Evolutionary conservation across 2,113 vertebrate species (phyloP).

Genomic region (Tetraodon nigroviridis): DNA sequence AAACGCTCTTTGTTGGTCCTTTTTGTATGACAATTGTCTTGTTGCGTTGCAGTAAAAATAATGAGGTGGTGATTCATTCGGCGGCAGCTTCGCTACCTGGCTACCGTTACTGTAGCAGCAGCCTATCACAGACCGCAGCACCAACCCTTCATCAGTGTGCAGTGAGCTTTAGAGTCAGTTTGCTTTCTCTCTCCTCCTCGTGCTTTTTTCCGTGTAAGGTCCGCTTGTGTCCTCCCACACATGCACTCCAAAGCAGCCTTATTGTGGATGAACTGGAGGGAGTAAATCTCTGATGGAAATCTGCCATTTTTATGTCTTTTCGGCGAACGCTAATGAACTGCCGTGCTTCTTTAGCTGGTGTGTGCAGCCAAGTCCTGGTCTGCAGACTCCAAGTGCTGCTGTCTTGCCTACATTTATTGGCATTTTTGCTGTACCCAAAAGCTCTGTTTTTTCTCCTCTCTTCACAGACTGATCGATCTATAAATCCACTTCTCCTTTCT

Average conservation of each 20-base stretch:
- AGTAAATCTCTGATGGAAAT: neutral
- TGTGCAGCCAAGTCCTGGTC: no score
- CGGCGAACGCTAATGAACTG: no score
- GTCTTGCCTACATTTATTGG: no score
- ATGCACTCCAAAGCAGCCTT: neutral
- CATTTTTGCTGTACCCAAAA: no score
- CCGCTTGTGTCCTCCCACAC: neutral
- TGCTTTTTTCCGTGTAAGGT: neutral
- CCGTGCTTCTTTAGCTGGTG: no score
- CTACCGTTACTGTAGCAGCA: neutral
- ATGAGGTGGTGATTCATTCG: neutral
- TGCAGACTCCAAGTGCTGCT: no score
- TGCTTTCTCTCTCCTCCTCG: neutral
- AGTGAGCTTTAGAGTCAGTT: neutral
- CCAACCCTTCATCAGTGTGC: neutral
- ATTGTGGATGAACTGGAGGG: neutral
- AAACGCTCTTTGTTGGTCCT: no score
- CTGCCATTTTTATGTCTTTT: neutral
- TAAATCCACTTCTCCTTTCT: no score
- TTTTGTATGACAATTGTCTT: conserved; percentile 9
- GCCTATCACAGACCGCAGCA: neutral
- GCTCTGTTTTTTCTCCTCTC: no score
- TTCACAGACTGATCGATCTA: no score
- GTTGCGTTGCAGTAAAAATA: neutral
- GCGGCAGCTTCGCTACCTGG: neutral